phyloP scores from a whole-genome alignment of 2,888 invertebrate species.

The Diaprepes abbreviatus region DNA sequence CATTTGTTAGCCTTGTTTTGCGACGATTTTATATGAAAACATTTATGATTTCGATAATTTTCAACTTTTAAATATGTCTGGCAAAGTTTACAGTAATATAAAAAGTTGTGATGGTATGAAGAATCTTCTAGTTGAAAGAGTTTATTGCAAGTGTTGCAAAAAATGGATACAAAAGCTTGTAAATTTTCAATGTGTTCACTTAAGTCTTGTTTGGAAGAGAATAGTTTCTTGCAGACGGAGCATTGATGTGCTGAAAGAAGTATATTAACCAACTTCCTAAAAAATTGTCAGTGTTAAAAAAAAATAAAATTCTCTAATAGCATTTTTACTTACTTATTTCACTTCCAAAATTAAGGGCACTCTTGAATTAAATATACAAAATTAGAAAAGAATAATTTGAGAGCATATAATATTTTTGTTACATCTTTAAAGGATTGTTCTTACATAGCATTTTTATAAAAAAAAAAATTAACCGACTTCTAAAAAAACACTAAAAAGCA shows the following conservation, averaged over 20 bases:
- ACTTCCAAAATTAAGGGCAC: too few relatives aligned
- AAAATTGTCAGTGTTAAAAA: not conserved
- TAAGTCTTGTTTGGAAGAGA: not conserved
- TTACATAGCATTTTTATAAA: too few relatives aligned
- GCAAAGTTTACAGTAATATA: slow-evolving; percentile 21
- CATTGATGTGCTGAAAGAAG: slow-evolving; percentile 18
- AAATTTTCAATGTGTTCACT: slow-evolving; percentile 36
- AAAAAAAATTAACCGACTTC: too few relatives aligned
- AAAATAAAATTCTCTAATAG: too few relatives aligned
- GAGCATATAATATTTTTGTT: too few relatives aligned
- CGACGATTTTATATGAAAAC: slow-evolving; percentile 9
- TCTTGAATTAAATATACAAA: too few relatives aligned
- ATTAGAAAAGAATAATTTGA: too few relatives aligned
- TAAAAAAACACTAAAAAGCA: too few relatives aligned
- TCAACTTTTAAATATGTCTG: not conserved
- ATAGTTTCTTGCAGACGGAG: slow-evolving; percentile 21
- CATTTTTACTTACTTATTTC: too few relatives aligned
- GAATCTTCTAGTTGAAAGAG: not conserved
- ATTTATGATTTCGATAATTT: slow-evolving; percentile 18
- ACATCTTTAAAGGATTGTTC: too few relatives aligned
- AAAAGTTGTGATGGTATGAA: slow-evolving; percentile 10
- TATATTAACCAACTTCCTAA: slow-evolving; percentile 9
- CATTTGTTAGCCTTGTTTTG: slow-evolving; percentile 4
- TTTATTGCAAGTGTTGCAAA: slow-evolving; percentile 15
- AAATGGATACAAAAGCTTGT: slow-evolving; percentile 17